phyloP scores from a whole-genome alignment of 1,140 invertebrate species.

The Lepidurus arcticus region DNA sequence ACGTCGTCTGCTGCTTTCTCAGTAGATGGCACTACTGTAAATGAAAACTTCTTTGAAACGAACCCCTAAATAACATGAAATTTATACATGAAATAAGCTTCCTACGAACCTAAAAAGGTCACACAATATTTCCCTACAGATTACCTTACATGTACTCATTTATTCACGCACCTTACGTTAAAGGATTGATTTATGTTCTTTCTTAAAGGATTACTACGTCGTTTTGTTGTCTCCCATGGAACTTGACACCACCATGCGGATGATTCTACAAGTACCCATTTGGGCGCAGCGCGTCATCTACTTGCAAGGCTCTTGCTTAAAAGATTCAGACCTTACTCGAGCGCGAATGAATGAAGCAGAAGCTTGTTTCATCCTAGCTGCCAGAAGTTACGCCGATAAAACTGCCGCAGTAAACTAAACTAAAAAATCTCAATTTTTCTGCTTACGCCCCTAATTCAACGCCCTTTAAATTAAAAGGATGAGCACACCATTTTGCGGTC shows the following conservation, averaged over 20 bases:
- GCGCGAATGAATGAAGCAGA: slow-evolving; percentile 95
- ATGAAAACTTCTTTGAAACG: no score
- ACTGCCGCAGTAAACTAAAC: slow-evolving; percentile 69
- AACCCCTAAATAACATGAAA: no score
- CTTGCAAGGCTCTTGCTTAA: slow-evolving; percentile 90
- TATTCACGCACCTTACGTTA: no score
- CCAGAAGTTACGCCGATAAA: slow-evolving; percentile 93
- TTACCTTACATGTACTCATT: no score
- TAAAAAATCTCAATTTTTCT: slow-evolving; percentile 15
- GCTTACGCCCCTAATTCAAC: not conserved
- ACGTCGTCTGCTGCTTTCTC: no score
- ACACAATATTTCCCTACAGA: no score
- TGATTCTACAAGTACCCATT: slow-evolving; percentile 95
- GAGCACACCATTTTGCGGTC: slow-evolving; percentile 94
- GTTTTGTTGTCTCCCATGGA: slow-evolving; percentile 95
- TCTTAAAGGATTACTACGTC: slow-evolving; percentile 83
- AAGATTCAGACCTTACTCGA: slow-evolving; percentile 86
- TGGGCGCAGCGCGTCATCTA: slow-evolving; percentile 97
- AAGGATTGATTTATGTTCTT: slow-evolving; percentile 24
- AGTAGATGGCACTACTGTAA: no score
- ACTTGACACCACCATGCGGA: slow-evolving; percentile 92
- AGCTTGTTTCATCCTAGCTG: slow-evolving; percentile 90
- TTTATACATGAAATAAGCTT: no score
- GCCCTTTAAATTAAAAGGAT: slow-evolving; percentile 53
- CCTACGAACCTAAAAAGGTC: no score